A percentile compares a stretch with the other conserved stretches of the same genome.
Conservation (phyloP, 2,888 invertebrate species). For the Oligia latruncula region DNA sequence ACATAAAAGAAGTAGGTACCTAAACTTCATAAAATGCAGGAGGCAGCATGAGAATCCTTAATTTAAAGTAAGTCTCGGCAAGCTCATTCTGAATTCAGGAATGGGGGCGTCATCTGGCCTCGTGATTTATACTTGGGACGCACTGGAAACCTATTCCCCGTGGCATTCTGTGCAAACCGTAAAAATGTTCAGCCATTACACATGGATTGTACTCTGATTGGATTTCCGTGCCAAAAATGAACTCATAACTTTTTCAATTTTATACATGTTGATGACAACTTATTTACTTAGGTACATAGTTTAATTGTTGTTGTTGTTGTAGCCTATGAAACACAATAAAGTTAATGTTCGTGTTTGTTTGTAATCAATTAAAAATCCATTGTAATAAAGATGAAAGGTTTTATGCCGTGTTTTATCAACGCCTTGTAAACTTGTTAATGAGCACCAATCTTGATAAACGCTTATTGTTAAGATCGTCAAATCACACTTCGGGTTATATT, state of each 20-base stretch:
- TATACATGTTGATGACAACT: neutral
- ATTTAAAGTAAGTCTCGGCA: slow-evolving; percentile 71
- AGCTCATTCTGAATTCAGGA: slow-evolving; percentile 84
- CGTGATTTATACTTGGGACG: slow-evolving; percentile 83
- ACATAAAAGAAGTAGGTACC: slow-evolving; percentile 31
- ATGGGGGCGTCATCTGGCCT: slow-evolving; percentile 81
- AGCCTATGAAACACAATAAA: neutral
- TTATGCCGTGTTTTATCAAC: slow-evolving; percentile 11
- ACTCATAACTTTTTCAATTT: slow-evolving; percentile 42
- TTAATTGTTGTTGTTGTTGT: slow-evolving; percentile 16
- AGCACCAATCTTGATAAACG: slow-evolving; percentile 21
- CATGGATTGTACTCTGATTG: slow-evolving; percentile 63
- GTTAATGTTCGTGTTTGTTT: slow-evolving; percentile 20
- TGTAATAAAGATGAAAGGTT: slow-evolving; percentile 30
- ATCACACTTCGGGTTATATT: slow-evolving; percentile 10
- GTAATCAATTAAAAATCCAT: slow-evolving; percentile 38
- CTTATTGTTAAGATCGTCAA: neutral
- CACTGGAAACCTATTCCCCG: slow-evolving; percentile 73
- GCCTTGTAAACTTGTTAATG: slow-evolving; percentile 24
- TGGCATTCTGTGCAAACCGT: slow-evolving; percentile 57
- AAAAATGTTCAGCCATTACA: slow-evolving; percentile 71
- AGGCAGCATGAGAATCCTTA: slow-evolving; percentile 64
- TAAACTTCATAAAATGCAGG: slow-evolving; percentile 56
- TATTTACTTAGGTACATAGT: neutral
- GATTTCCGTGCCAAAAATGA: slow-evolving; percentile 44